Percentiles rank a stretch among this genome's conserved stretches.
Conservation (phyloP, 2,888 invertebrate genomes). For the Physocephala rufipes region DNA sequence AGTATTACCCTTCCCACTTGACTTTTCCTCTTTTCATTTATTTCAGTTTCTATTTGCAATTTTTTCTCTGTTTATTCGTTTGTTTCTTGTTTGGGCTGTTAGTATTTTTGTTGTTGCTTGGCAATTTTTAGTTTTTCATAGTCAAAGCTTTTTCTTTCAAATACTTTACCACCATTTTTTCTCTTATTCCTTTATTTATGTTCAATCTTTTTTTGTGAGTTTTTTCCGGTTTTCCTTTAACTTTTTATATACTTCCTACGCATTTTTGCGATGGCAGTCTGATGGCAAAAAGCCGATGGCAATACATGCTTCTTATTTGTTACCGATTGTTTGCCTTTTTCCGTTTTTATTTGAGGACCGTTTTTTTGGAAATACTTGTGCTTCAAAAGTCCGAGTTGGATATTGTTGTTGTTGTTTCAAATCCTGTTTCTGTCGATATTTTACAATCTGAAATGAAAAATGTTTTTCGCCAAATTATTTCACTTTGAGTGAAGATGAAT, state of each 20-base stretch:
- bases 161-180: constrained; percentile 14
- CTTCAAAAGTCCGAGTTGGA: not conserved
- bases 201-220: too few species aligned
- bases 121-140: too few species aligned
- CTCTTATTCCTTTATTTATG: constrained; percentile 26
- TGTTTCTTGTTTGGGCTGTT: not conserved
- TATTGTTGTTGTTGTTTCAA: not conserved
- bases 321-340: not conserved
- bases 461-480: not conserved
- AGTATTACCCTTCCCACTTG: too few species aligned
- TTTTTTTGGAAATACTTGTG: not conserved
- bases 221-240: not conserved
- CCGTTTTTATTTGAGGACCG: not conserved
- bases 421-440: not conserved
- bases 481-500: not conserved
- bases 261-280: not conserved
- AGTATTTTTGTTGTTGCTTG: too few species aligned
- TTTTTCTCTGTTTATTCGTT: constrained; percentile 12
- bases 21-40: constrained; percentile 9
- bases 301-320: not conserved
- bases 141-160: too few species aligned
- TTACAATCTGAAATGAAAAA: constrained; percentile 7
- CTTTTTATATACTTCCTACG: too few species aligned
- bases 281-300: not conserved
- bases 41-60: constrained; percentile 5